Conservation (phyloP, 2,113 vertebrate genomes). For the Apaloderma vittatum region DNA sequence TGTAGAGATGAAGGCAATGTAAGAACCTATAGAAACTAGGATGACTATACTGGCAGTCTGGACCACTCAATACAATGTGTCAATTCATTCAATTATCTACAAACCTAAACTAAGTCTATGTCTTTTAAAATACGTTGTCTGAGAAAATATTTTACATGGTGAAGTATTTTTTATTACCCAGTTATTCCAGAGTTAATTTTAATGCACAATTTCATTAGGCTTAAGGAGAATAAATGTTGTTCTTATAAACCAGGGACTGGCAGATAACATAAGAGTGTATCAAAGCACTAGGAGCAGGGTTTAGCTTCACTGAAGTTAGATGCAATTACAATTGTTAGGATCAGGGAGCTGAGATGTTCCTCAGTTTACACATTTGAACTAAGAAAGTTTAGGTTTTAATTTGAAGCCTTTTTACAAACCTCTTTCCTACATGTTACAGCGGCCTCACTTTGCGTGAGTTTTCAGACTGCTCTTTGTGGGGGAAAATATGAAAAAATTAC, state of each 20-base stretch:
- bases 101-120: not conserved
- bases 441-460: not conserved
- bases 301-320: not conserved
- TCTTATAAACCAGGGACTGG: not conserved
- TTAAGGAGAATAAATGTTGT: not conserved
- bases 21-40: not conserved
- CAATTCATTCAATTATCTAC: not conserved
- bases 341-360: not conserved
- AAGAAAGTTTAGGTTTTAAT: not conserved
- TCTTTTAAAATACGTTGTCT: not conserved
- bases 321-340: not conserved
- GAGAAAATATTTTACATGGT: not conserved
- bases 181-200: not conserved
- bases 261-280: not conserved
- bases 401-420: not conserved
- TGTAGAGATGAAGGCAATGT: not conserved
- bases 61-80: not conserved
- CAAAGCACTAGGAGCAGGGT: not conserved
- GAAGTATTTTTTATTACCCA: not conserved
- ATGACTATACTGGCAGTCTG: not conserved
- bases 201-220: not conserved
- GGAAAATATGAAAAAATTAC: not conserved
- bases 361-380: not conserved
- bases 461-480: not conserved
- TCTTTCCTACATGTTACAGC: not conserved